These are phyloP conservation scores for Echiichthys vipera DNA, from an alignment of 2,797 vertebrate genomes.

Conservation along the genomic window DNA sequence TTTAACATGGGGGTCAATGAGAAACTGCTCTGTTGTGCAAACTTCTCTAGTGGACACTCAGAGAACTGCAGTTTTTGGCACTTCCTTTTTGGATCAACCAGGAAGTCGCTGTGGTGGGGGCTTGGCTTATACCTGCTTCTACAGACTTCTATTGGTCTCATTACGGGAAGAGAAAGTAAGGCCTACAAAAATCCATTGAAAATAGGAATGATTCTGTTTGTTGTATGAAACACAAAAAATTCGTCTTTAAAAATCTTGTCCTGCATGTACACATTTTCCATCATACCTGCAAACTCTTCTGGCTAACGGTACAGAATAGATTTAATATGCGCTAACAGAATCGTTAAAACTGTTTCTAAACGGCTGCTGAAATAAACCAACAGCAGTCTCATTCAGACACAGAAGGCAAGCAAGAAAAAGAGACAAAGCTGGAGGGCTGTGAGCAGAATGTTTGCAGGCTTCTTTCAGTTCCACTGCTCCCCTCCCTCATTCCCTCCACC, in stretches of 20 bases:
- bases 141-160: too few species aligned
- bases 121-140: too few species aligned
- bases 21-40: too few species aligned
- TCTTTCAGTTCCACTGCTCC: constrained; percentile 72
- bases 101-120: too few species aligned
- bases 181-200: too few species aligned
- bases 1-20: too few species aligned
- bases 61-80: too few species aligned
- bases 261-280: background rate
- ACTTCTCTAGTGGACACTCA: too few species aligned
- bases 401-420: constrained; percentile 50
- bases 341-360: constrained; percentile 44
- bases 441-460: constrained; percentile 76
- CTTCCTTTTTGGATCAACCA: too few species aligned
- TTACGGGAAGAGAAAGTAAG: background rate
- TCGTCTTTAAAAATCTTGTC: background rate
- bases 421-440: constrained; percentile 78
- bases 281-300: background rate
- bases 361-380: constrained; percentile 48
- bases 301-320: background rate
- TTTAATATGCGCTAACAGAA: constrained; percentile 11
- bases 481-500: constrained; percentile 57
- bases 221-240: background rate
- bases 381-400: constrained; percentile 61
- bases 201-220: background rate